phyloP scores from a whole-genome alignment of 2,113 vertebrate species.

The Spizaetus ornatus region DNA sequence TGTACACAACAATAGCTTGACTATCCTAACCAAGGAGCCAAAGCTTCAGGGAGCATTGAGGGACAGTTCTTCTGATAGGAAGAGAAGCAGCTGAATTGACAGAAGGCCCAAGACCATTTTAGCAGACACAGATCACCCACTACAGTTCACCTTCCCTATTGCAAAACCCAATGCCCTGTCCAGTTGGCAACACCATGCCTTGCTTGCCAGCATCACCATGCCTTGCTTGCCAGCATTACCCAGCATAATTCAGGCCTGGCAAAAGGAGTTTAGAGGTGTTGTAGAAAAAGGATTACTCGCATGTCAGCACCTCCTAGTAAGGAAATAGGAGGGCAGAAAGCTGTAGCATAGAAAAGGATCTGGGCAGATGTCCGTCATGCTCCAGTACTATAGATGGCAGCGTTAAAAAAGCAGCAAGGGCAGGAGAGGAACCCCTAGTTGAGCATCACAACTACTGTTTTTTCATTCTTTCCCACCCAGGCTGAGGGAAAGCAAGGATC shows the following conservation, averaged over 20 bases:
- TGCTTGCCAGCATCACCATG: neutral
- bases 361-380: neutral
- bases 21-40: neutral
- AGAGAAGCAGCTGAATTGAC: neutral
- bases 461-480: neutral
- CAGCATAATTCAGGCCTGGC: neutral
- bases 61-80: neutral
- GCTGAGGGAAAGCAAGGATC: neutral
- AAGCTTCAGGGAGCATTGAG: neutral
- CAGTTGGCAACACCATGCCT: neutral
- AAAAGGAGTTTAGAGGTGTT: neutral
- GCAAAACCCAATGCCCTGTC: neutral
- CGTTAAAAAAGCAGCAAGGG: neutral
- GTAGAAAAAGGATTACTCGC: neutral
- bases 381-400: neutral
- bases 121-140: neutral
- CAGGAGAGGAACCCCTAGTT: rapidly evolving
- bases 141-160: neutral
- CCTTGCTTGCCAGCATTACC: neutral
- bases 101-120: neutral
- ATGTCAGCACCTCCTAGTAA: neutral
- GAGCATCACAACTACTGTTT: neutral
- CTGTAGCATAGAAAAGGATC: neutral
- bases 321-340: neutral
- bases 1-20: neutral